These are phyloP conservation scores for Esperia sulphurella DNA, from an alignment of 2,888 invertebrate species.

Conservation along the genomic window DNA sequence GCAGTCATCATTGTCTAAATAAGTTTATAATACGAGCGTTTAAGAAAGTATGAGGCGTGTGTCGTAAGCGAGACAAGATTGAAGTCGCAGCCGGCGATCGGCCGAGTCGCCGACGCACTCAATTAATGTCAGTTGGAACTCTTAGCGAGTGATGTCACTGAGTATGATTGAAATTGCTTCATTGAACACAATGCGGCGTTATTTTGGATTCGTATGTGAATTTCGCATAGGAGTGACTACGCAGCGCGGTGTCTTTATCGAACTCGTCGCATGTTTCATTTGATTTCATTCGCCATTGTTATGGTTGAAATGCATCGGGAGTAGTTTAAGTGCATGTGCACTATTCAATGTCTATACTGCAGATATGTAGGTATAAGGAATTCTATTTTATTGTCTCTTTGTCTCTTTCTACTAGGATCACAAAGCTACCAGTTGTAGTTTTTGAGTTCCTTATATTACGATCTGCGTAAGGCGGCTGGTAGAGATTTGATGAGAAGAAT, in stretches of 20 bases:
- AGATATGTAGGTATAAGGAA: too few species aligned
- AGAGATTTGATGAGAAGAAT: too few species aligned
- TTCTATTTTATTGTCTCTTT: too few species aligned
- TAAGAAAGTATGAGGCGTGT: conserved; percentile 40
- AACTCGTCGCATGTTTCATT: not conserved
- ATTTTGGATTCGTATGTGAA: conserved; percentile 23
- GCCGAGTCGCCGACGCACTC: conserved; percentile 42
- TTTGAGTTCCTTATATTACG: too few species aligned
- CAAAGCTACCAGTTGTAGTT: too few species aligned
- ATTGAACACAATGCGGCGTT: conserved; percentile 39
- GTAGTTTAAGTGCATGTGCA: too few species aligned
- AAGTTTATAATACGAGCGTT: conserved; percentile 13
- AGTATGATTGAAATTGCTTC: conserved; percentile 43
- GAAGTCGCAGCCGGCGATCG: conserved; percentile 35
- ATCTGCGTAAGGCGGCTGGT: too few species aligned
- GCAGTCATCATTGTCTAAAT: conserved; percentile 48
- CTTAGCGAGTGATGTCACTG: conserved; percentile 65
- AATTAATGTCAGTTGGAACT: conserved; percentile 61
- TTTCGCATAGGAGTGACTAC: conserved; percentile 13
- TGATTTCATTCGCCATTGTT: too few species aligned
- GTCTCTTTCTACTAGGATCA: too few species aligned
- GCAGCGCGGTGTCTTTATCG: conserved; percentile 9
- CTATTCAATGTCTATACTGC: too few species aligned
- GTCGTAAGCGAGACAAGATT: conserved; percentile 52
- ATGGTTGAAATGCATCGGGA: too few species aligned